Evolutionary conservation across 2,888 invertebrate species (phyloP).

Genomic region (Acleris laterana): DNA sequence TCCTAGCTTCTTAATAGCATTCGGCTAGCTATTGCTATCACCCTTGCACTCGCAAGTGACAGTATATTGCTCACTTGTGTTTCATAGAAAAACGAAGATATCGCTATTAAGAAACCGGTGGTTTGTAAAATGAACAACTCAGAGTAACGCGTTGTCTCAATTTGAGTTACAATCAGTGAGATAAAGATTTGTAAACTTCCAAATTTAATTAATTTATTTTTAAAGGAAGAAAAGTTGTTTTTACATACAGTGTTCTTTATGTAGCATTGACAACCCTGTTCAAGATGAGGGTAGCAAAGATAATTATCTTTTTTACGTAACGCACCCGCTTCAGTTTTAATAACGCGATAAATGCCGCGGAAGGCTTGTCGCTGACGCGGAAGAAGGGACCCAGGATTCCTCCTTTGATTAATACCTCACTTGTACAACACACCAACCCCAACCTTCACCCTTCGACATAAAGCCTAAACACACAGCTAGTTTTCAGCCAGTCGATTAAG

Average conservation of each 20-base stretch:
- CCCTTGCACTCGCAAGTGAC: too few relatives aligned
- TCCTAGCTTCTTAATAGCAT: too few relatives aligned
- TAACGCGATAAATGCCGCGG: constrained; percentile 83
- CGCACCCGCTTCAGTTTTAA: constrained; percentile 78
- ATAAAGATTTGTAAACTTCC: too few relatives aligned
- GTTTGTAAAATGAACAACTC: too few relatives aligned
- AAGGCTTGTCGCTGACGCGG: constrained; percentile 81
- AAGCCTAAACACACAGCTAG: constrained; percentile 39
- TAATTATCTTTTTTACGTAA: constrained; percentile 83
- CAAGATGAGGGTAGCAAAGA: constrained; percentile 81
- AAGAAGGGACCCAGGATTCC: constrained; percentile 62
- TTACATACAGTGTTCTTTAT: not conserved
- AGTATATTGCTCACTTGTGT: too few relatives aligned
- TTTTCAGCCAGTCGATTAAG: constrained; percentile 59
- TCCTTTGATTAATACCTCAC: constrained; percentile 70
- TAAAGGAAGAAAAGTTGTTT: too few relatives aligned
- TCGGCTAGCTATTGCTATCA: too few relatives aligned
- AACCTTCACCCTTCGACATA: constrained; percentile 12
- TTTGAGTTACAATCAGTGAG: too few relatives aligned
- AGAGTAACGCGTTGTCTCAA: too few relatives aligned
- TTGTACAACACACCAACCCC: constrained; percentile 47
- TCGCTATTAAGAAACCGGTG: too few relatives aligned
- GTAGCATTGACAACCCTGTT: constrained; percentile 61
- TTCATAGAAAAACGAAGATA: too few relatives aligned
- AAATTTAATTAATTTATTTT: too few relatives aligned